Conservation (phyloP, 1,140 invertebrate genomes). For the Aculops lycopersici region DNA sequence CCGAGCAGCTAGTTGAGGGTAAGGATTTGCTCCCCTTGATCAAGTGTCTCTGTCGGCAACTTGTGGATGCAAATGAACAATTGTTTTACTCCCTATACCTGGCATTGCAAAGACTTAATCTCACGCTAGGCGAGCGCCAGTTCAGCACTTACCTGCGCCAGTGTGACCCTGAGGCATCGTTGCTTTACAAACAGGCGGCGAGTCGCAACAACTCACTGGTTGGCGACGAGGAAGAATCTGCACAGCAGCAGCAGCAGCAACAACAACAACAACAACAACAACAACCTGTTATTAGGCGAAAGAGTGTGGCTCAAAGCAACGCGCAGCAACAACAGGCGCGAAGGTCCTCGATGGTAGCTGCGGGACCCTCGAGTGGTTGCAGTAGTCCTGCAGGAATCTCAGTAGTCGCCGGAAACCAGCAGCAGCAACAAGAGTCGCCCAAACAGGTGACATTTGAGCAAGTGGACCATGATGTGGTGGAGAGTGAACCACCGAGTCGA, state of each 20-base stretch:
- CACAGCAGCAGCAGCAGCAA: neutral
- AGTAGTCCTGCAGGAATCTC: too few species aligned
- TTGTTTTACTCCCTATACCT: slow-evolving; percentile 12
- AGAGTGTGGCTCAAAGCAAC: too few species aligned
- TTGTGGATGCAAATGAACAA: slow-evolving; percentile 10
- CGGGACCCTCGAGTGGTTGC: too few species aligned
- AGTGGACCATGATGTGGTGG: too few species aligned
- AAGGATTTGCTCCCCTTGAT: slow-evolving; percentile 11
- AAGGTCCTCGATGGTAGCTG: too few species aligned
- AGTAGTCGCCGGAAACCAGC: too few species aligned
- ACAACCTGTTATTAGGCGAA: neutral
- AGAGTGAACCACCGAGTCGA: too few species aligned
- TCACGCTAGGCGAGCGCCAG: slow-evolving; percentile 7
- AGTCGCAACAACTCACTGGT: slow-evolving; percentile 1
- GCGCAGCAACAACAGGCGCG: too few species aligned
- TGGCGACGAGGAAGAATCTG: neutral
- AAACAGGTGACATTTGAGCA: too few species aligned
- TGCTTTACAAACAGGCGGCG: slow-evolving; percentile 2
- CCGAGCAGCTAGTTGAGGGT: slow-evolving; percentile 8
- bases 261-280: neutral
- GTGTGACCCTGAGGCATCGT: neutral
- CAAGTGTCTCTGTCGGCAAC: slow-evolving; percentile 8
- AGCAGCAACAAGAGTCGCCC: too few species aligned
- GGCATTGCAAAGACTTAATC: slow-evolving; percentile 11
- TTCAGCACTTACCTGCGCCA: slow-evolving; percentile 6